Evolutionary conservation across 2,113 vertebrate species (phyloP).

Genomic region (Rhinolophus ferrumequinum): DNA sequence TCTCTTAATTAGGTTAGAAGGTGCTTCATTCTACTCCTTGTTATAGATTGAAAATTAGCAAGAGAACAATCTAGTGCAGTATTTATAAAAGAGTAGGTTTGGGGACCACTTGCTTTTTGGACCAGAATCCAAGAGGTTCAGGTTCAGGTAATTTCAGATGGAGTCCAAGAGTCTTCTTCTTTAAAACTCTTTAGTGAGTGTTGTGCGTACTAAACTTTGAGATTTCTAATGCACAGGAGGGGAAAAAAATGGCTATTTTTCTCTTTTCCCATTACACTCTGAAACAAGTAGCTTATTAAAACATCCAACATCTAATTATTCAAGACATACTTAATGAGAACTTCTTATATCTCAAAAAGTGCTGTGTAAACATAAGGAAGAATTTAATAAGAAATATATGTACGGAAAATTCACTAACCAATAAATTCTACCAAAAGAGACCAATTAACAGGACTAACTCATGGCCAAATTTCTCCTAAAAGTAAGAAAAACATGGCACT

Average conservation of each 20-base stretch:
- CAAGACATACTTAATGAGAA: not conserved
- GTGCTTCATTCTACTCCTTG: not conserved
- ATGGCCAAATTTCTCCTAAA: not conserved
- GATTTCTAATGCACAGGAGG: not conserved
- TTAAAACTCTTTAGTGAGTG: not conserved
- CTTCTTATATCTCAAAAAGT: not conserved
- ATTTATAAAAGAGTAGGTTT: not conserved
- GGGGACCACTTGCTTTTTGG: not conserved
- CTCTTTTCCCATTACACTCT: not conserved
- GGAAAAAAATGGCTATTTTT: not conserved
- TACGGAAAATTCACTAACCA: not conserved
- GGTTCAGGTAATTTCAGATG: not conserved
- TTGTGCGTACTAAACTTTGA: not conserved
- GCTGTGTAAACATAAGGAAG: not conserved
- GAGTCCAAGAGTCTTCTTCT: not conserved
- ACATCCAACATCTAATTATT: not conserved
- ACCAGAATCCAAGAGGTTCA: not conserved
- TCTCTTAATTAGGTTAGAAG: slow-evolving; percentile 48
- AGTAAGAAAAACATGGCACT: not conserved
- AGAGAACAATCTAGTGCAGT: not conserved
- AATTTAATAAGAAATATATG: not conserved
- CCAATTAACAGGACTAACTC: not conserved
- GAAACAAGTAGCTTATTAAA: not conserved
- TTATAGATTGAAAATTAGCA: slow-evolving; percentile 35
- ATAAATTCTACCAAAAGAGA: not conserved